Evolutionary conservation across 2,797 vertebrate species (phyloP).

Genomic region (Coreius guichenoti): DNA sequence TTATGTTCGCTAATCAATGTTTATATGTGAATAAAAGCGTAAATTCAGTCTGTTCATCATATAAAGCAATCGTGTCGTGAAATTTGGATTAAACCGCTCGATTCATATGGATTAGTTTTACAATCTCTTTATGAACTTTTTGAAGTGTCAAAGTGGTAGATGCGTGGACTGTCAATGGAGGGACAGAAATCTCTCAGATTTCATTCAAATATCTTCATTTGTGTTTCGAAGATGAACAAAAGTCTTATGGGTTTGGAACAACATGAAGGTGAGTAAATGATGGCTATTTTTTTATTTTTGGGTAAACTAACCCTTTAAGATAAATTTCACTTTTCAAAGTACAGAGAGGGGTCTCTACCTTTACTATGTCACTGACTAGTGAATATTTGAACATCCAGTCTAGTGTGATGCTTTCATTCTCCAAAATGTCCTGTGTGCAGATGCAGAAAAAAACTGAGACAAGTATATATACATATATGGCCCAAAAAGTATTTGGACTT

Average conservation of each 20-base stretch:
- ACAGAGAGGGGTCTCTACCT: constrained; percentile 74
- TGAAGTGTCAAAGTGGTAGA: background rate
- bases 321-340: background rate
- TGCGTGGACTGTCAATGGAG: background rate
- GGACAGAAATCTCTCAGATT: background rate
- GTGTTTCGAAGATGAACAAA: background rate
- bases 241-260: background rate
- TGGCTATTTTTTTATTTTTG: background rate
- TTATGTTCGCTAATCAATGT: background rate
- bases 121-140: background rate
- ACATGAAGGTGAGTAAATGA: background rate
- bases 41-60: background rate
- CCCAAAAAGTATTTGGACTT: background rate
- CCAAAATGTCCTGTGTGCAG: constrained; percentile 87
- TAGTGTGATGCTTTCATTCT: constrained; percentile 94
- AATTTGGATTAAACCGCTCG: background rate
- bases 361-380: constrained; percentile 91
- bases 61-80: background rate
- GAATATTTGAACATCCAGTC: constrained; percentile 99
- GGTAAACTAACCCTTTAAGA: background rate
- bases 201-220: background rate
- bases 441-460: constrained; percentile 8
- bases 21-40: background rate
- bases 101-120: background rate
- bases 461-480: background rate